Percentiles rank a stretch among this genome's conserved stretches.
These are phyloP conservation scores for Cryptoprocta ferox DNA, from an alignment of 2,797 vertebrate species.

Conservation along the genomic window DNA sequence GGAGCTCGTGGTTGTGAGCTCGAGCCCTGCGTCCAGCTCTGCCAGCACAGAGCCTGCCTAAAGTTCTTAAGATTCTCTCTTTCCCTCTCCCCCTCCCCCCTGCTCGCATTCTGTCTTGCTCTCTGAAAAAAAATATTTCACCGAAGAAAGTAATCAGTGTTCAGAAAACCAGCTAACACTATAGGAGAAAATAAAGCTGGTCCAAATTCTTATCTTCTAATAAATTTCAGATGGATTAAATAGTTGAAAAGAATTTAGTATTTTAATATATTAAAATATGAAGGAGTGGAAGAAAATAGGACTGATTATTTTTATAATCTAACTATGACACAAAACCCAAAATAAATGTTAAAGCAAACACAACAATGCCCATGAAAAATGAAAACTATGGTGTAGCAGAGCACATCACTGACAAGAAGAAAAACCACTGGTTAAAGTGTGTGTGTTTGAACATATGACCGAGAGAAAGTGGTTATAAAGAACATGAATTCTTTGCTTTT, in stretches of 20 bases:
- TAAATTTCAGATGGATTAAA: neutral
- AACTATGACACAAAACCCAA: neutral
- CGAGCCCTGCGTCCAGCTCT: too few species aligned
- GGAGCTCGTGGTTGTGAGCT: too few species aligned
- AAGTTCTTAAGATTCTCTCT: too few species aligned
- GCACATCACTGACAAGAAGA: neutral
- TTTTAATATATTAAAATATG: constrained; percentile 18
- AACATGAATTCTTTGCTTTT: neutral
- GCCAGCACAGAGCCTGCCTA: too few species aligned
- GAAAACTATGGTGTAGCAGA: neutral
- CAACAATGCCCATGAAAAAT: neutral
- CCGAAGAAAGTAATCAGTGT: neutral
- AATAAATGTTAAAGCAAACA: neutral
- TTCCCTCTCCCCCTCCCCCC: too few species aligned
- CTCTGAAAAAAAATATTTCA: neutral
- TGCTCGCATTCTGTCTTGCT: too few species aligned
- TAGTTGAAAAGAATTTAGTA: neutral
- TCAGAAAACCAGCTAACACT: neutral
- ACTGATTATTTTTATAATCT: neutral
- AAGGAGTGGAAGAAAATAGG: neutral
- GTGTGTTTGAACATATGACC: neutral
- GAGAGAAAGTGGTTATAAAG: neutral
- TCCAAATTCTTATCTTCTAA: neutral
- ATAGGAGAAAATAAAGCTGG: neutral
- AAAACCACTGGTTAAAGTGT: neutral